phyloP scores from a whole-genome alignment of 1,140 invertebrate genomes.

The Drosophila busckii region DNA sequence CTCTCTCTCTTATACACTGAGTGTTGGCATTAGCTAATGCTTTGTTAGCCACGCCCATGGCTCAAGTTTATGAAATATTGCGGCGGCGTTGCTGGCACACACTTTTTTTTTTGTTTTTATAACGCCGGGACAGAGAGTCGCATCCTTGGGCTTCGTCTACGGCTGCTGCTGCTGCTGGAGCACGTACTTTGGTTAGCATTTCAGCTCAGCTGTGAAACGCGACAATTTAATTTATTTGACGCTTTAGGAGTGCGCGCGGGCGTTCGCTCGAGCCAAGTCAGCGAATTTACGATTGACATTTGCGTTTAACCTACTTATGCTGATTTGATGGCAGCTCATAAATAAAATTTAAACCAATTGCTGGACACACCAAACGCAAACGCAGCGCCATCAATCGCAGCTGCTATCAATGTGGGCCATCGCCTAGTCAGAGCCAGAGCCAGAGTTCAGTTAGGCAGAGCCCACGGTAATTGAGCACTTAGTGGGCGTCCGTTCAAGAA shows the following conservation, averaged over 20 bases:
- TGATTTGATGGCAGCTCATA: constrained; percentile 77
- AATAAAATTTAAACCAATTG: constrained; percentile 77
- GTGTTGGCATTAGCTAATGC: not conserved
- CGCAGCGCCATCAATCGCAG: constrained; percentile 60
- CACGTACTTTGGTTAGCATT: constrained; percentile 73
- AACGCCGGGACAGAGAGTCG: not conserved
- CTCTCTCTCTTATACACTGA: constrained; percentile 48
- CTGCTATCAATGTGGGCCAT: constrained; percentile 72
- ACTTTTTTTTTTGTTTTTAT: constrained; percentile 32
- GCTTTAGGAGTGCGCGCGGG: constrained; percentile 25
- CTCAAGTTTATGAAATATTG: constrained; percentile 64
- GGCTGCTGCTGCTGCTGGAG: constrained; percentile 21
- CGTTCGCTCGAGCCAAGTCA: constrained; percentile 41
- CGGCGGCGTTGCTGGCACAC: too few relatives aligned
- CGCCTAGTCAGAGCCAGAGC: constrained; percentile 12
- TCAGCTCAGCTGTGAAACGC: constrained; percentile 71
- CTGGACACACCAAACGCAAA: constrained; percentile 41
- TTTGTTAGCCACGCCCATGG: constrained; percentile 1
- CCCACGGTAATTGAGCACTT: constrained; percentile 65
- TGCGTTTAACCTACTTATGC: constrained; percentile 77
- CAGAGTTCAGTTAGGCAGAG: too few relatives aligned
- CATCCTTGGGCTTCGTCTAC: not conserved
- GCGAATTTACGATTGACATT: constrained; percentile 76
- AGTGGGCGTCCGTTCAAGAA: constrained; percentile 68
- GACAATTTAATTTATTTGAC: constrained; percentile 76